Evolutionary conservation across 2,113 vertebrate genomes (phyloP).

Genomic region (Cyphomyrus discorhynchus): DNA sequence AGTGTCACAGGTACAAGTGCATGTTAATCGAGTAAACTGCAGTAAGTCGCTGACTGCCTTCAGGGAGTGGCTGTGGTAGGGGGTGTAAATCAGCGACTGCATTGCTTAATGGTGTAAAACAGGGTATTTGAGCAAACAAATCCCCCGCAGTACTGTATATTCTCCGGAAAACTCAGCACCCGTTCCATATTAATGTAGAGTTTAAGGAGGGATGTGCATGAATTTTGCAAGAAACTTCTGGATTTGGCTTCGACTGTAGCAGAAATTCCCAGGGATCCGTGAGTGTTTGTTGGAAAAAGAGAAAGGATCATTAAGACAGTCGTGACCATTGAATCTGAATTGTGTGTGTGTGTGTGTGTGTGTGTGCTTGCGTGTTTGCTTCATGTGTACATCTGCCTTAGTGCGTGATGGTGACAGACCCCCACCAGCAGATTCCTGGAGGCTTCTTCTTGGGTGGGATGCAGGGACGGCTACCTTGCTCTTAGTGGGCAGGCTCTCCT

Average conservation of each 20-base stretch:
- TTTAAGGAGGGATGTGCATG: constrained; percentile 42
- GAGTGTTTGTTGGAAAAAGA: neutral
- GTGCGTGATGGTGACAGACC: neutral
- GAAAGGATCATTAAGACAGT: neutral
- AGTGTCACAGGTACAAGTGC: neutral
- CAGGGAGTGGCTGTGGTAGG: neutral
- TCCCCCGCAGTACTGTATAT: constrained; percentile 22
- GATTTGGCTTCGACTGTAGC: neutral
- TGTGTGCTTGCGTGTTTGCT: neutral
- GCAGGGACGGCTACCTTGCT: neutral
- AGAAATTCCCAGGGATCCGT: neutral
- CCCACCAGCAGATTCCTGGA: neutral
- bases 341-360: neutral
- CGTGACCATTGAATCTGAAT: neutral
- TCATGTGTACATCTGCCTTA: neutral
- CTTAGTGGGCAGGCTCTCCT: neutral
- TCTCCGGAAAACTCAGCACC: constrained; percentile 49
- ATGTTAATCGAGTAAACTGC: neutral
- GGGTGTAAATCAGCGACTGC: neutral
- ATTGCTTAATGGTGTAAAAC: neutral
- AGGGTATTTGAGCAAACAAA: neutral
- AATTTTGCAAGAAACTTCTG: constrained; percentile 11
- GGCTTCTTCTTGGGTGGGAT: neutral
- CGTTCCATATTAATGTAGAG: constrained; percentile 56
- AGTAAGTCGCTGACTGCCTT: neutral